Percentiles rank a stretch among this genome's conserved stretches.
Conservation (phyloP, 2,888 invertebrate species). For the Endotricha flammealis region DNA sequence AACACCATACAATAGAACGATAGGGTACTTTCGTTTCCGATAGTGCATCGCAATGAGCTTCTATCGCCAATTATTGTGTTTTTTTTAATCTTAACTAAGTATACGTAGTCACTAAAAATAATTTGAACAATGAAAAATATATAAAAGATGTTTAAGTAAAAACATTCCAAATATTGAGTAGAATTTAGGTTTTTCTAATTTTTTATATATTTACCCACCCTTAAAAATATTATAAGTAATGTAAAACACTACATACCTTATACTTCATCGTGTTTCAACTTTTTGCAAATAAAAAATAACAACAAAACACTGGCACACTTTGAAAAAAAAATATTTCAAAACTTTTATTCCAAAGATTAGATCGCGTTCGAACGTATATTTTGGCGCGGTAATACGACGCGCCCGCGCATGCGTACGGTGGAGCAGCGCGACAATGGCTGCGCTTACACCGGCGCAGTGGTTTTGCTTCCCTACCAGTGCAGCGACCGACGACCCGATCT, state of each 20-base stretch:
- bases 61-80: no score
- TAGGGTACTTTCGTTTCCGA: no score
- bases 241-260: slow-evolving; percentile 42
- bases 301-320: slow-evolving; percentile 28
- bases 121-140: no score
- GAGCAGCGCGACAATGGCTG: slow-evolving; percentile 56
- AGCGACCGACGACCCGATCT: slow-evolving; percentile 36
- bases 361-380: slow-evolving; percentile 17
- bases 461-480: slow-evolving; percentile 66
- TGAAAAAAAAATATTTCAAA: slow-evolving; percentile 14
- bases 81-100: no score
- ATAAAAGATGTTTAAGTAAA: no score
- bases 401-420: slow-evolving; percentile 59
- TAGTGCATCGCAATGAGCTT: no score
- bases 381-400: slow-evolving; percentile 41
- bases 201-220: no score
- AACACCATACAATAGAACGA: no score
- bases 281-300: slow-evolving; percentile 16
- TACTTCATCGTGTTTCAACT: slow-evolving; percentile 49
- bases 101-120: no score
- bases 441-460: slow-evolving; percentile 41
- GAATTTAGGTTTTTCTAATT: no score
- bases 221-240: no score
- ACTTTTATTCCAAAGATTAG: slow-evolving; percentile 12
- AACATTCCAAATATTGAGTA: no score